phyloP scores from a whole-genome alignment of 2,888 invertebrate genomes.

The Agapostemon virescens region DNA sequence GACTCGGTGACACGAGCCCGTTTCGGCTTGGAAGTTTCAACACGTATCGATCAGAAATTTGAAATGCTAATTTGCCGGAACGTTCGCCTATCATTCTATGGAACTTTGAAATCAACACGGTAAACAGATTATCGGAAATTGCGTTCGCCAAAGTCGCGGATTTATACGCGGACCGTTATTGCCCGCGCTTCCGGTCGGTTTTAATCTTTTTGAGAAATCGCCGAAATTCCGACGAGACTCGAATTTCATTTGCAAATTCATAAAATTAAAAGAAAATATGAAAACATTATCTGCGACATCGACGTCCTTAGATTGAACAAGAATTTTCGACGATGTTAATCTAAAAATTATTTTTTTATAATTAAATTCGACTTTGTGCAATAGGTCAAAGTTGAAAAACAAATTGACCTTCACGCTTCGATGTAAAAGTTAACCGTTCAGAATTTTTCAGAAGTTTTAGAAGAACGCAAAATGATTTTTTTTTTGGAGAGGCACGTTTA shows the following conservation, averaged over 20 bases:
- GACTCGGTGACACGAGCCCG: background rate
- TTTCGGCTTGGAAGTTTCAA: background rate
- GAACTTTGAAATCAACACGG: conserved; percentile 8
- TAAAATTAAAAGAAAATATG: too few species aligned
- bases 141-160: conserved; percentile 4
- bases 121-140: conserved; percentile 32
- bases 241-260: too few species aligned
- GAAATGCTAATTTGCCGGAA: conserved; percentile 25
- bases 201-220: too few species aligned
- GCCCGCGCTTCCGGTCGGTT: background rate
- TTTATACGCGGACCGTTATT: background rate
- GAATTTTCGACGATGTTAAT: too few species aligned
- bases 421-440: background rate
- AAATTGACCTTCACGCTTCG: background rate
- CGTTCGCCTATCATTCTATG: background rate
- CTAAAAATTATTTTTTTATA: too few species aligned
- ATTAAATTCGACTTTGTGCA: too few species aligned
- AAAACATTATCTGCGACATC: too few species aligned
- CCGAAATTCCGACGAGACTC: too few species aligned
- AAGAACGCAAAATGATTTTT: background rate
- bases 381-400: background rate
- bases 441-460: too few species aligned
- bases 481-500: background rate
- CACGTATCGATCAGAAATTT: conserved; percentile 18
- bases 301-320: too few species aligned